Base-by-base conservation (phyloP, 1,140 invertebrate genomes). In the Drosophila orosa region DNA sequence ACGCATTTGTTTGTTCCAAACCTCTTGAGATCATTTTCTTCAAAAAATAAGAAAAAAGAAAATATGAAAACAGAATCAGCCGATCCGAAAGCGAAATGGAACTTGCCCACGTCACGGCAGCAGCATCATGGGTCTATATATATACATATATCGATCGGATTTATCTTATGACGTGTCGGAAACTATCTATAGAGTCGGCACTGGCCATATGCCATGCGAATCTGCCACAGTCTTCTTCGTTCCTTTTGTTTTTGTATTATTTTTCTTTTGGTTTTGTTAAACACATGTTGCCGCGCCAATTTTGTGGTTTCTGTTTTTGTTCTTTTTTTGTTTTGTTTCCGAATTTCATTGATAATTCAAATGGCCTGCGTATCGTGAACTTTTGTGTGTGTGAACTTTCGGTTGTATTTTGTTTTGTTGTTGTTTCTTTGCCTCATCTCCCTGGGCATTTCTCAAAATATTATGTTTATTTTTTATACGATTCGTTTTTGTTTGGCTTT, bases 301-400 rank as follows among this genome's bases (percentile, higher is more conserved):
- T 80, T 85, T 74, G 48, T 62, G 50, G 58, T 58, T 59, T 47
- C 45, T 71, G 60, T 65, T 77, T 75, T 67, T 48, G 48, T 83
- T 84, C 56, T 37, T 57, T 78, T 68, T 80, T 82, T 60, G 61
- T 75, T 63, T 61, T 79, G 47, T 50, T 80, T 81, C 69, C 59
- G 68, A 86, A 72, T 87, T 86, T 86, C 83, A 86, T 86, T 86
- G 83, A 86, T 87, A 81, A 87, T 82, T 86, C 77, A 66, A 78
- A 86, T 72, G 77, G 61, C 66, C 42, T n/a, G 50, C 47, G 35
- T 61, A 60, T 47, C 60, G 35, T 37, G 47, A 71, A n/a, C n/a
- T n/a, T n/a, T n/a, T n/a, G n/a, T n/a, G 59, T 84, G 37, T 74
- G 40, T 62, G 40, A 56, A 45, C 67, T 42, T 74, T 79, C 27